A percentile compares a stretch with the other conserved stretches of the same genome.
Conservation (phyloP, 1,140 invertebrate genomes). For the Meteorus sp. region DNA sequence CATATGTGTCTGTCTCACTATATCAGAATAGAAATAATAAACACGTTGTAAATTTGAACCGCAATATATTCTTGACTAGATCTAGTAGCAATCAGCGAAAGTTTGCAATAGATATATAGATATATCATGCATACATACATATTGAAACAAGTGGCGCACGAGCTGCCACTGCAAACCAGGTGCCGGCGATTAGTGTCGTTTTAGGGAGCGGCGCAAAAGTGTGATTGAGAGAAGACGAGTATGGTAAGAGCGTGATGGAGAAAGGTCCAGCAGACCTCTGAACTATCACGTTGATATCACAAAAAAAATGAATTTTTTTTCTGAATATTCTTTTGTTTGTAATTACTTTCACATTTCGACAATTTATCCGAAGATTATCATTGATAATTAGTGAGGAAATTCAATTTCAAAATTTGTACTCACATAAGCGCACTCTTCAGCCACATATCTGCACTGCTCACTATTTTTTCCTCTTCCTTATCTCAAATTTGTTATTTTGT, state of each 20-base stretch:
- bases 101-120: conserved; percentile 9
- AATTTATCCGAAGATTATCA: too few species aligned
- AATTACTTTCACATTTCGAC: too few species aligned
- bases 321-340: too few species aligned
- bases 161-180: conserved; percentile 12
- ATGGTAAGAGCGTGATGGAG: conserved; percentile 8
- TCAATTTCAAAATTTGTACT: conserved; percentile 45
- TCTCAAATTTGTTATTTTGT: conserved; percentile 24
- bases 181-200: conserved; percentile 10
- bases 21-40: neutral
- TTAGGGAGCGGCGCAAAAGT: conserved; percentile 20
- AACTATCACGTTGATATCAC: neutral
- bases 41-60: neutral
- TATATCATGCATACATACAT: too few species aligned
- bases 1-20: too few species aligned
- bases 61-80: conserved; percentile 5
- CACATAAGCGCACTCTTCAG: conserved; percentile 48
- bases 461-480: conserved; percentile 36
- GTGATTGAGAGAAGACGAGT: conserved; percentile 17
- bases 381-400: too few species aligned
- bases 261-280: too few species aligned
- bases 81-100: conserved; percentile 23
- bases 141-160: conserved; percentile 4
- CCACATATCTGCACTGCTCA: conserved; percentile 53
- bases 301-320: neutral